Conservation (phyloP, 2,797 vertebrate genomes). For the Hyperoplus lanceolatus region DNA sequence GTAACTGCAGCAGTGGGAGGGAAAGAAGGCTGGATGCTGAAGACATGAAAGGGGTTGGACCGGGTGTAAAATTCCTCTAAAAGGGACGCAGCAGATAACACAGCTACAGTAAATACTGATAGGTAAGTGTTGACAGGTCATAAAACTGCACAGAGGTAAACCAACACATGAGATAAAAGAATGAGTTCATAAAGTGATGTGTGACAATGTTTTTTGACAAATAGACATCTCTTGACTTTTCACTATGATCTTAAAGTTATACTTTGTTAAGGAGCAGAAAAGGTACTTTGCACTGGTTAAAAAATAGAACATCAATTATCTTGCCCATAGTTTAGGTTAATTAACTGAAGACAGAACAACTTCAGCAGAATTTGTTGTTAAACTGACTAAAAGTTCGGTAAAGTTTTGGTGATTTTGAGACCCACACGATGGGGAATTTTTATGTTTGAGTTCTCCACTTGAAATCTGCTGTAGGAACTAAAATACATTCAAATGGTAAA, state of each 20-base stretch:
- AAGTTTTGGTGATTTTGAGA: not conserved
- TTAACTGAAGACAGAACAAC: not conserved
- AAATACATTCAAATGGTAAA: not conserved
- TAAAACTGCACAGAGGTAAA: constrained; percentile 33
- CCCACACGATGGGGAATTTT: not conserved
- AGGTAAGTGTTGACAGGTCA: constrained; percentile 16
- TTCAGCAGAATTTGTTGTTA: not conserved
- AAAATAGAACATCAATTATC: not conserved
- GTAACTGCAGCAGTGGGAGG: constrained; percentile 67
- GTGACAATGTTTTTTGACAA: not conserved
- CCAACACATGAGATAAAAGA: not conserved
- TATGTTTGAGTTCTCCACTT: not conserved
- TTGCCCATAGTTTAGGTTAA: not conserved
- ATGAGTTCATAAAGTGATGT: not conserved
- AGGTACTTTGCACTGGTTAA: not conserved
- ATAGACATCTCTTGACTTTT: not conserved
- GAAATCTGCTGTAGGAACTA: not conserved
- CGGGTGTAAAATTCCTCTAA: not conserved
- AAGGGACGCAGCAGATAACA: constrained; percentile 16
- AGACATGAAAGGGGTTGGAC: constrained; percentile 31
- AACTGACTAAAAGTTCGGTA: not conserved
- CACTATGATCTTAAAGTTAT: not conserved
- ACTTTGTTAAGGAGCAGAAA: not conserved
- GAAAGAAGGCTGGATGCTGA: constrained; percentile 10
- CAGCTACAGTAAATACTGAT: constrained; percentile 45